Evolutionary conservation across 2,113 vertebrate species (phyloP), one percentile per base, ranked within the genome.

Genomic region (Rattus rattus): DNA sequence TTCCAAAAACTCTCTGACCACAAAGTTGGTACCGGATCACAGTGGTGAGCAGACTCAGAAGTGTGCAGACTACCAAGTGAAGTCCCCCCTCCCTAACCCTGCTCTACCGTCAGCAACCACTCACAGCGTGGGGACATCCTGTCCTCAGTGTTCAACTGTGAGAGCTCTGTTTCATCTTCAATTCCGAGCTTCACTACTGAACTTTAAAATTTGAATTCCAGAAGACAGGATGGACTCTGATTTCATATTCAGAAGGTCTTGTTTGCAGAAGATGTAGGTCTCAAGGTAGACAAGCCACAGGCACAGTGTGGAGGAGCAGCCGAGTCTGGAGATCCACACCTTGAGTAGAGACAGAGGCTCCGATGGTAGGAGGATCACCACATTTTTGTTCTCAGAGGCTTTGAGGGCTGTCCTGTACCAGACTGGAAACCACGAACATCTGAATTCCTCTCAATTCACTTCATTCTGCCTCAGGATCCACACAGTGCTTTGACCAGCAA

Each of bases 321-420:
- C 3, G 22, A 14, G 67, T 33, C 19, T 1, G n/a, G 9, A 36
- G 70, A 56, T 52, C 75, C n/a, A 69, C 52, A 12, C 33, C 24
- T 47, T 63, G 54, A 47, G 16, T 59, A 47, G 10, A 75, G 49
- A 81, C 39, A 69, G 49, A 77, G n/a, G 14, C 47, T 87, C 2
- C 0, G 3, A 10, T 76, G 20, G 5, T 5, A 9, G 93, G 79
- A 75, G 36, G 24, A 28, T 47, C 6, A 24, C 30, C 22, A 54
- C 77, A 36, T 86, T 39, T 47, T 59, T 30, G 59, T 80, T 73
- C 96, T 81, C 70, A 85, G 52, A 93, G 61, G 22, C 49, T 73
- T 33, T 69, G 79, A 91, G 87, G 61, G 67, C 83, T 89, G 88
- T 4, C 72, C 36, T 65, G 17, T 70, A 33, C 86, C 92, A 93